phyloP scores from a whole-genome alignment of 2,797 vertebrate species.

The Aldrovandia affinis region DNA sequence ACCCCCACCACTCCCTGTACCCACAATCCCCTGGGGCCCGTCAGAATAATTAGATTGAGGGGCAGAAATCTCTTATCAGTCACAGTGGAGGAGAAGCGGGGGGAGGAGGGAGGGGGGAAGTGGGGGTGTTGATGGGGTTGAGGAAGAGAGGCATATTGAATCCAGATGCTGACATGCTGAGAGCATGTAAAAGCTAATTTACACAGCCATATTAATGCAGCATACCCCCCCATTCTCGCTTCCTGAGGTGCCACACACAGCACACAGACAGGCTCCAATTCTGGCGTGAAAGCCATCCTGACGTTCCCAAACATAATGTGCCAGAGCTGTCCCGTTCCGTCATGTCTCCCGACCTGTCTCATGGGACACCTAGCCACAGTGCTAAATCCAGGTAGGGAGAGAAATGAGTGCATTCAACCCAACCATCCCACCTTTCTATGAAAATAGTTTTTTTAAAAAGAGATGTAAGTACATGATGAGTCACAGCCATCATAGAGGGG shows the following conservation, averaged over 20 bases:
- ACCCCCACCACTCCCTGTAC: constrained; percentile 37
- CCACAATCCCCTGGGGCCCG: constrained; percentile 56
- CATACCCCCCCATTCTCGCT: background rate
- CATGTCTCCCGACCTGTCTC: background rate
- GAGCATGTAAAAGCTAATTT: constrained; percentile 62
- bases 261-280: background rate
- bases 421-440: background rate
- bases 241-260: background rate
- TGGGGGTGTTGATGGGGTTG: constrained; percentile 19
- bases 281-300: background rate
- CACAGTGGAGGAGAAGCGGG: constrained; percentile 36
- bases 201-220: constrained; percentile 61
- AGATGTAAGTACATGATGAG: background rate
- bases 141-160: constrained; percentile 57
- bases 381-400: background rate
- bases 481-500: too few species aligned
- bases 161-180: constrained; percentile 66
- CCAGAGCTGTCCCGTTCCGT: background rate
- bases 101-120: constrained; percentile 24
- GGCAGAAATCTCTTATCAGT: constrained; percentile 55
- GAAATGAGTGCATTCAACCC: background rate
- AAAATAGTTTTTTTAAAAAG: background rate
- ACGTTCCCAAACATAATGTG: background rate
- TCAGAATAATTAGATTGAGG: constrained; percentile 56
- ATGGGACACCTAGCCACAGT: background rate